These are phyloP conservation scores for Peromyscus polionotus DNA, from an alignment of 2,113 vertebrate species.

Conservation along the genomic window DNA sequence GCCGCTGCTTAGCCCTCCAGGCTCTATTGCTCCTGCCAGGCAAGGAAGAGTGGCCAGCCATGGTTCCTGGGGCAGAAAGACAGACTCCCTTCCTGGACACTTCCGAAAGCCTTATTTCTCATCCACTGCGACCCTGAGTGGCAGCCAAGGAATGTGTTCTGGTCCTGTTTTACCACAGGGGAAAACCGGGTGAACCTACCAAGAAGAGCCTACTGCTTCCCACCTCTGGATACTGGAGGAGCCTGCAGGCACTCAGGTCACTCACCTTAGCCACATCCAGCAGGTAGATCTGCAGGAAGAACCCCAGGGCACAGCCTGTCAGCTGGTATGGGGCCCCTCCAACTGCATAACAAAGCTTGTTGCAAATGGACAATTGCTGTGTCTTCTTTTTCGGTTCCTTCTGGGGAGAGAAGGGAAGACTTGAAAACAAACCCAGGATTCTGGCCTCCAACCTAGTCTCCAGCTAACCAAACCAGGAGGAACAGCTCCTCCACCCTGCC, in stretches of 20 bases:
- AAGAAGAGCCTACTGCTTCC: background rate
- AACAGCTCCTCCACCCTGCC: conserved; percentile 33
- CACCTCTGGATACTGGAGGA: background rate
- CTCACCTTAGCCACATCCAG: conserved; percentile 95
- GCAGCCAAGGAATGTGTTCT: conserved; percentile 21
- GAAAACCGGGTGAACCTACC: background rate
- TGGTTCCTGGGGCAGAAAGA: background rate
- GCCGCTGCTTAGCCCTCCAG: conserved; percentile 30
- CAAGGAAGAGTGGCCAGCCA: conserved; percentile 36
- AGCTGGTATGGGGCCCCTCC: conserved; percentile 97
- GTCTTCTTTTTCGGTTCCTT: conserved; percentile 84
- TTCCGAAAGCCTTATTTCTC: conserved; percentile 44
- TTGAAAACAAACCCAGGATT: conserved; percentile 3
- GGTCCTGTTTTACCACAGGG: conserved; percentile 35
- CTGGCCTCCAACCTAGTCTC: conserved; percentile 19
- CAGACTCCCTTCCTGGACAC: conserved; percentile 18
- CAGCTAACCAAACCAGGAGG: background rate
- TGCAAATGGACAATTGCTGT: conserved; percentile 91
- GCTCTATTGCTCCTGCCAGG: conserved; percentile 62
- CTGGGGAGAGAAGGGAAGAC: conserved; percentile 63
- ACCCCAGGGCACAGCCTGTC: conserved; percentile 94
- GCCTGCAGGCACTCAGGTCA: background rate
- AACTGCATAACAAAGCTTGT: conserved; percentile 94
- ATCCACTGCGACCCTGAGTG: conserved; percentile 16
- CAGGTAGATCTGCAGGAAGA: conserved; percentile 97